These are phyloP conservation scores for Intellagama lesueurii DNA, from an alignment of 2,797 vertebrate genomes.

Conservation along the genomic window DNA sequence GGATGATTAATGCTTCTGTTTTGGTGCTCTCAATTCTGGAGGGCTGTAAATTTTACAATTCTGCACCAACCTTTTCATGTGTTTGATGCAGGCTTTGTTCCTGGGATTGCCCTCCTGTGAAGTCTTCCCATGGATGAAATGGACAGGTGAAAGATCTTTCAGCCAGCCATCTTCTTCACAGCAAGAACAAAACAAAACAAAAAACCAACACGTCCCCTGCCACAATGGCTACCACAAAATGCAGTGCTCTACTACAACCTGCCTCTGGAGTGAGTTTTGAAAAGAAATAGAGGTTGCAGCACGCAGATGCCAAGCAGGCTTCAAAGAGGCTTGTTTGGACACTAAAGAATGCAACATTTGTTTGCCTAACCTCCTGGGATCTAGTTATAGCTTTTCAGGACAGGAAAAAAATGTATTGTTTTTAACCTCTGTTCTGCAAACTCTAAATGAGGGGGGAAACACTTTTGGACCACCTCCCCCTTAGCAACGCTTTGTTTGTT, in stretches of 20 bases:
- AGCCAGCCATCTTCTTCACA: neutral
- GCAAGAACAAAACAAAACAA: neutral
- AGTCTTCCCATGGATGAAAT: neutral
- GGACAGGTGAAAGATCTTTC: neutral
- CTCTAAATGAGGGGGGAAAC: slow-evolving; percentile 44
- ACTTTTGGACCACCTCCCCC: slow-evolving; percentile 33
- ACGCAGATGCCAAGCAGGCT: slow-evolving; percentile 49
- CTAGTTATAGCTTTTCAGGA: slow-evolving; percentile 40
- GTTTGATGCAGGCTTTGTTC: neutral
- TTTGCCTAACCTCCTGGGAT: slow-evolving; percentile 61
- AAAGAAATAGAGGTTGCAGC: slow-evolving; percentile 24
- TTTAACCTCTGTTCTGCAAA: slow-evolving; percentile 50
- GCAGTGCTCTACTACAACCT: neutral
- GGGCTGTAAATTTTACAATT: neutral
- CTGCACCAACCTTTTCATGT: slow-evolving; percentile 6
- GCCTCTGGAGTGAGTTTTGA: neutral
- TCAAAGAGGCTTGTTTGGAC: slow-evolving; percentile 58
- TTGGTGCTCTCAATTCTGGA: slow-evolving; percentile 8
- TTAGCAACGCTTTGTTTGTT: slow-evolving; percentile 32
- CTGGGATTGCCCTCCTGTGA: neutral
- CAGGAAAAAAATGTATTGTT: slow-evolving; percentile 32
- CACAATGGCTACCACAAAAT: slow-evolving; percentile 15
- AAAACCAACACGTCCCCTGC: too few species aligned
- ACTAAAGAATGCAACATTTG: slow-evolving; percentile 51
- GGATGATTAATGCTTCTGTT: slow-evolving; percentile 30